These are phyloP conservation scores for Epinotia bilunana DNA, from an alignment of 2,888 invertebrate species.

Conservation along the genomic window DNA sequence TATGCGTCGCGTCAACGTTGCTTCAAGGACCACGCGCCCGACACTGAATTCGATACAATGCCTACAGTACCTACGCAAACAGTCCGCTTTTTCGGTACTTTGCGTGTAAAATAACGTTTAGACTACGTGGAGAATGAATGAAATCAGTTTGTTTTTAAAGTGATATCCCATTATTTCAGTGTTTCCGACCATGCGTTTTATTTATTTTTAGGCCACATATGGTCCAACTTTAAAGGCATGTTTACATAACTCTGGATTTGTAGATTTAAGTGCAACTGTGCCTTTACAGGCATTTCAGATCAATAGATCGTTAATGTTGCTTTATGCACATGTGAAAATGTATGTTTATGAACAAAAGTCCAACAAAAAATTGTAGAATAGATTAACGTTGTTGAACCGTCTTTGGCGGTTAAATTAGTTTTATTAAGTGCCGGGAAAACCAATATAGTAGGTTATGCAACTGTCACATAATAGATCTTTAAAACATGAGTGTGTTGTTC, in stretches of 20 bases:
- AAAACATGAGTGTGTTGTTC: constrained; percentile 4
- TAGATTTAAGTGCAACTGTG: neutral
- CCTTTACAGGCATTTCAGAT: neutral
- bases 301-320: neutral
- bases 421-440: constrained; percentile 18
- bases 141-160: neutral
- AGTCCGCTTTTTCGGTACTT: neutral
- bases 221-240: constrained; percentile 2
- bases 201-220: neutral
- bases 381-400: neutral
- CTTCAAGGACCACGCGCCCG: too few relatives aligned
- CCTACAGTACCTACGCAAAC: neutral
- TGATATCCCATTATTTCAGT: neutral
- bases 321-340: constrained; percentile 4
- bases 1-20: too few relatives aligned
- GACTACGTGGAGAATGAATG: constrained; percentile 1
- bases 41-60: too few relatives aligned
- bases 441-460: constrained; percentile 20
- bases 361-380: constrained; percentile 4
- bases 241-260: neutral
- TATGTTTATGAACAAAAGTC: constrained; percentile 1
- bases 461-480: neutral
- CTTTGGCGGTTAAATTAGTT: neutral
- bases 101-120: neutral
- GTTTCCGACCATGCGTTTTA: neutral